These are phyloP conservation scores for Siderastrea radians DNA, from an alignment of 92 coral and sea anemone species.

Conservation along the genomic window DNA sequence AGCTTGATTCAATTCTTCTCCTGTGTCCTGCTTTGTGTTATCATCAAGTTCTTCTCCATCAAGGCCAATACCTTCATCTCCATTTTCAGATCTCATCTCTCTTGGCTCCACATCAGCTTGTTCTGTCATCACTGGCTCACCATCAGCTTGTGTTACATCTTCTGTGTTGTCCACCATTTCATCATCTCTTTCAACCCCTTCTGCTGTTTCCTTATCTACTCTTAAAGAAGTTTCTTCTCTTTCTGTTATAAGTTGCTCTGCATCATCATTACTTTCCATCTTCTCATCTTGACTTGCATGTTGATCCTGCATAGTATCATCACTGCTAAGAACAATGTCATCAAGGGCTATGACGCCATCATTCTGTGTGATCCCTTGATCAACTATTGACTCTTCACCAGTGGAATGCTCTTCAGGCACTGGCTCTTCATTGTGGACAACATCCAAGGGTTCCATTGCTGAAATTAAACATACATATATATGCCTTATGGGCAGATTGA, in stretches of 20 bases:
- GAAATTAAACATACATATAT: background rate
- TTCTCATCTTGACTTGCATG: background rate
- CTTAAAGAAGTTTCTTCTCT: constrained; percentile 2
- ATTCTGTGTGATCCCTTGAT: background rate
- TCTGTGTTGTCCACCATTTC: background rate
- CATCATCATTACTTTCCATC: background rate
- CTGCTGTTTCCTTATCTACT: background rate
- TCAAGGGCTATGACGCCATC: constrained; percentile 32
- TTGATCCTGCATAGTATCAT: constrained; percentile 3
- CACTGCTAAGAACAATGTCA: constrained; percentile 18
- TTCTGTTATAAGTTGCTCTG: constrained; percentile 13
- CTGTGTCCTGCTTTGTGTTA: background rate
- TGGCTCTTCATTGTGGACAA: background rate
- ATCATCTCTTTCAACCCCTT: background rate
- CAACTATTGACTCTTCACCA: constrained; percentile 12
- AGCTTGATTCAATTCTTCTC: constrained; percentile 9
- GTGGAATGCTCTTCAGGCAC: background rate
- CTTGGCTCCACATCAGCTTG: background rate
- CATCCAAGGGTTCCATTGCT: background rate
- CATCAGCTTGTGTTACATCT: background rate
- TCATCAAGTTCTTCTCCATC: constrained; percentile 42
- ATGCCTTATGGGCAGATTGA: background rate
- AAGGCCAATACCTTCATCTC: constrained; percentile 39
- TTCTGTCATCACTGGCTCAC: background rate
- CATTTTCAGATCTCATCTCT: constrained; percentile 15